Conservation (phyloP, 2,888 invertebrate species). For the Drosophila silvestris region DNA sequence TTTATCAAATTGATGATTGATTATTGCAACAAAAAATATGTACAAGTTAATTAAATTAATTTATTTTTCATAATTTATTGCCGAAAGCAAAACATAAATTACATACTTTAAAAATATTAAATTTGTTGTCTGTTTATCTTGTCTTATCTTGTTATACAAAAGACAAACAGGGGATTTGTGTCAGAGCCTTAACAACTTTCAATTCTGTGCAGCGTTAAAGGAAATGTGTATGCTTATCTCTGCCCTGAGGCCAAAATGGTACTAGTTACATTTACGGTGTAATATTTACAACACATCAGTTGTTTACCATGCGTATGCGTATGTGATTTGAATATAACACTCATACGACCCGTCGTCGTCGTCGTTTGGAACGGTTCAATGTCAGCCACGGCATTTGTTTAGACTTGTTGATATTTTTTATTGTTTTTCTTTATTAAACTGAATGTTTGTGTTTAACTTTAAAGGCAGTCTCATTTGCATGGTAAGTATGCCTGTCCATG, state of each 20-base stretch:
- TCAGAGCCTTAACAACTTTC: not conserved
- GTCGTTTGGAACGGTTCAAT: constrained; percentile 23
- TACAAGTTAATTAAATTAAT: not conserved
- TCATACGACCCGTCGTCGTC: constrained; percentile 44
- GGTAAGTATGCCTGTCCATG: not conserved
- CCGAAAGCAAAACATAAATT: not conserved
- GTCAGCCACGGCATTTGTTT: constrained; percentile 16
- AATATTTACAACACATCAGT: constrained; percentile 6
- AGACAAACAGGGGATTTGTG: not conserved
- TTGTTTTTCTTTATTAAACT: constrained; percentile 13
- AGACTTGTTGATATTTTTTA: constrained; percentile 27
- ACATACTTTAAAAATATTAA: not conserved
- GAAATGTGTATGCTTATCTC: not conserved
- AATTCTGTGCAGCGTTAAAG: not conserved
- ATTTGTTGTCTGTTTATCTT: not conserved
- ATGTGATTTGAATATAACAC: constrained; percentile 45
- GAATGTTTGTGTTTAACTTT: constrained; percentile 31
- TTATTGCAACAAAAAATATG: no score
- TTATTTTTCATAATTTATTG: not conserved
- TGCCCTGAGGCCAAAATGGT: not conserved
- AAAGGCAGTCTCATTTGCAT: constrained; percentile 44
- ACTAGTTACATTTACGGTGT: not conserved
- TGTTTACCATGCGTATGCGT: constrained; percentile 57
- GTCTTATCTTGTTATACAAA: not conserved
- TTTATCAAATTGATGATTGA: not conserved